These are phyloP conservation scores for Spilarctia lutea DNA, from an alignment of 2,888 invertebrate species.

Conservation along the genomic window DNA sequence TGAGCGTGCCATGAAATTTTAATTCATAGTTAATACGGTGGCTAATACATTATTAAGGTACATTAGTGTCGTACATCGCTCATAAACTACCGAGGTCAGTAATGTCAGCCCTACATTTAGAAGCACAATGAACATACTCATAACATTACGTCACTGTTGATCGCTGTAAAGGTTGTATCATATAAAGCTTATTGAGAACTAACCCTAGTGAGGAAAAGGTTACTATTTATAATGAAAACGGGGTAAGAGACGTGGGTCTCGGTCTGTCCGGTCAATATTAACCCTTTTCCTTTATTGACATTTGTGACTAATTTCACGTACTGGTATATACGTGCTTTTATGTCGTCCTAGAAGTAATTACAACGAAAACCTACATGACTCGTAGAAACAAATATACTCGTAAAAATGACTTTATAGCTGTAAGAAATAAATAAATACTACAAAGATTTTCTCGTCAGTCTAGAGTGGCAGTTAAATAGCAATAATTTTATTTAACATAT, in stretches of 20 bases:
- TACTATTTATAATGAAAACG: not conserved
- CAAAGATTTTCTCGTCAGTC: conserved; percentile 20
- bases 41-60: conserved; percentile 71
- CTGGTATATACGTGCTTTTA: not conserved
- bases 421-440: not conserved
- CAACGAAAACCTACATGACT: conserved; percentile 2
- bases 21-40: conserved; percentile 69
- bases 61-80: conserved; percentile 63
- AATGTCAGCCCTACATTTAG: conserved; percentile 31
- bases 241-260: conserved; percentile 2
- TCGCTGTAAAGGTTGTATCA: not conserved
- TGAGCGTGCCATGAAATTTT: conserved; percentile 70
- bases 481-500: conserved; percentile 37
- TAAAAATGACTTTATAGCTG: not conserved
- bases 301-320: not conserved
- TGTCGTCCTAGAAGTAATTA: conserved; percentile 5
- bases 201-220: not conserved
- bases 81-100: conserved; percentile 51
- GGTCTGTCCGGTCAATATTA: conserved; percentile 4
- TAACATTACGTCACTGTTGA: conserved; percentile 17
- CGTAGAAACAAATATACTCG: not conserved
- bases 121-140: conserved; percentile 40
- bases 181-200: conserved; percentile 4
- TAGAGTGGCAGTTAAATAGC: conserved; percentile 28
- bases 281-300: conserved; percentile 7